Percentiles rank a stretch among this genome's conserved stretches.
Evolutionary conservation across 2,888 invertebrate genomes (phyloP).

Genomic region (Lissonota sp.): DNA sequence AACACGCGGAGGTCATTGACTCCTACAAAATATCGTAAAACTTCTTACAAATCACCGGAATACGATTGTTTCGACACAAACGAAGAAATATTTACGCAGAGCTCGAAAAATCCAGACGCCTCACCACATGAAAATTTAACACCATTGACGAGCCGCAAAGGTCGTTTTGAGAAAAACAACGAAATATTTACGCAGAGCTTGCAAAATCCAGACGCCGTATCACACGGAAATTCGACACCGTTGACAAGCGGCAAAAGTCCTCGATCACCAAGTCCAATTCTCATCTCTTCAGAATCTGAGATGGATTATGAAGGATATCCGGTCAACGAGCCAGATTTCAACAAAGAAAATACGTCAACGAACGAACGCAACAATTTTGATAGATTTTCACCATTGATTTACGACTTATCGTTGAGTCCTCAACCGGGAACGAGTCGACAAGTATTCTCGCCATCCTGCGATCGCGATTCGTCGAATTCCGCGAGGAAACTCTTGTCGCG

Average conservation of each 20-base stretch:
- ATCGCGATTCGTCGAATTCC: constrained; percentile 22
- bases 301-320: not conserved
- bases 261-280: constrained; percentile 63
- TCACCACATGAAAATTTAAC: constrained; percentile 4
- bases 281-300: constrained; percentile 66
- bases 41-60: not conserved
- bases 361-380: not conserved
- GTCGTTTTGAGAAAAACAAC: not conserved
- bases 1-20: not conserved
- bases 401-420: constrained; percentile 14
- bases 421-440: constrained; percentile 26
- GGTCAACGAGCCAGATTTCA: too few species aligned
- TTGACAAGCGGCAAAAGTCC: not conserved
- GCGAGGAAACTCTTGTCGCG: constrained; percentile 43
- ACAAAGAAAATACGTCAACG: constrained; percentile 41
- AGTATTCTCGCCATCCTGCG: not conserved
- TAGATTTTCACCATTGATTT: constrained; percentile 18
- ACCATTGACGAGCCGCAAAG: constrained; percentile 19
- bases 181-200: constrained; percentile 20
- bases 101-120: constrained; percentile 8
- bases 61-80: constrained; percentile 7
- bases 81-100: constrained; percentile 46
- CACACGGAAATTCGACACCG: not conserved
- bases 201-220: not conserved
- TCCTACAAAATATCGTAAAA: too few species aligned